Evolutionary conservation across 1,140 invertebrate species (phyloP).

Genomic region (Drosophila micromelanica): DNA sequence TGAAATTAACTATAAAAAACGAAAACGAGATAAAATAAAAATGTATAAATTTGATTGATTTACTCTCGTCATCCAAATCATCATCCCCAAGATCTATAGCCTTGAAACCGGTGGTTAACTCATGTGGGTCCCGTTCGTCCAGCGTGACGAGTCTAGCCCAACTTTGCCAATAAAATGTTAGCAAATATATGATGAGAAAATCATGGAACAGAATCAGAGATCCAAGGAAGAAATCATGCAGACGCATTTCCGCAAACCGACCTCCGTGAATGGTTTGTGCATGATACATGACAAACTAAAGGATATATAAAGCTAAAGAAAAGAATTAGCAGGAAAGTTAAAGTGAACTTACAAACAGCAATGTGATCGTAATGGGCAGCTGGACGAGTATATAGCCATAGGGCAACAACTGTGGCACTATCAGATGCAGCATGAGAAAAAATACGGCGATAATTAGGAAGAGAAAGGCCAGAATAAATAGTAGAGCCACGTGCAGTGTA

Average conservation of each 20-base stretch:
- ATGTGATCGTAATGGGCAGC: slow-evolving; percentile 5
- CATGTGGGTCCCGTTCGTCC: background rate
- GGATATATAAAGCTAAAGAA: background rate
- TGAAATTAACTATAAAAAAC: background rate
- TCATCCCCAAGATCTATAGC: background rate
- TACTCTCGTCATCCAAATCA: background rate
- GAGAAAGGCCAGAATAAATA: slow-evolving; percentile 58
- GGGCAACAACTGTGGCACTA: rapidly evolving
- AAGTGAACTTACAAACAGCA: slow-evolving; percentile 41
- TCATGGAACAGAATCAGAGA: slow-evolving; percentile 61
- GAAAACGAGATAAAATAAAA: no score
- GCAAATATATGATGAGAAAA: slow-evolving; percentile 45
- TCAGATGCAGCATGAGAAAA: slow-evolving; percentile 26
- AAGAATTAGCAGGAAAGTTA: no score
- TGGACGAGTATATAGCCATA: slow-evolving; percentile 30
- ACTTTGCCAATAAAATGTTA: slow-evolving; percentile 61
- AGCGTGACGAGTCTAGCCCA: background rate
- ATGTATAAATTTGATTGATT: background rate
- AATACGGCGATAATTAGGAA: slow-evolving; percentile 36
- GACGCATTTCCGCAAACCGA: slow-evolving; percentile 58
- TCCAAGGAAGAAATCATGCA: slow-evolving; percentile 52
- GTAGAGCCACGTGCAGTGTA: slow-evolving; percentile 43
- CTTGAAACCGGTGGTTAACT: background rate
- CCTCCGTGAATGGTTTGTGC: slow-evolving; percentile 60
- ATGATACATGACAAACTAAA: slow-evolving; percentile 60